Base-by-base conservation (phyloP, 2,888 invertebrate species). In the Teinopalpus imperialis region DNA sequence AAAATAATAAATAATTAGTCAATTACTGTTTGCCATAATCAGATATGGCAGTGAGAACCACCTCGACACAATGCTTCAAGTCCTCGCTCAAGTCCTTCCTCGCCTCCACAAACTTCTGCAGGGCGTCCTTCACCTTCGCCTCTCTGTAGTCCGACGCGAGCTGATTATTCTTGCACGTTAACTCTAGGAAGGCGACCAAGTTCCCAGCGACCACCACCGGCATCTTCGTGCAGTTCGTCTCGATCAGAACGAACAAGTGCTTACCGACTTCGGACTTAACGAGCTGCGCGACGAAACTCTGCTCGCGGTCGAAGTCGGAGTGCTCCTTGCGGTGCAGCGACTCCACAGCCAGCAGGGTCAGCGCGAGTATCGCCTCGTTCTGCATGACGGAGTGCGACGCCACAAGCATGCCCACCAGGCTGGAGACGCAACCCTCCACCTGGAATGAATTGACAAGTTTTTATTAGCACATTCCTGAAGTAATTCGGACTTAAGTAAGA, bases 361-460 rank as follows among this genome's bases (percentile, higher is more conserved):
- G 85, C 21, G 95, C 93, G 57, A 93, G 86, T 43, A 95, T 90
- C 0, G 95, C 94, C 80, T 96, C 95, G 69, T 94, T 94, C 72
- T 95, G 95, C 97, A 97, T 97, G 16, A 97, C 92, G 3, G 94
- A 89, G 81, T 97, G 95, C 62, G 95, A 94, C 1, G 95, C 94
- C 2, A 93, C 91, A 53, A 95, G 86, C 97, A 97, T 97, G 74
- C 92, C 92, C 6, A 95, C 93, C 58, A 97, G 85, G 62, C 94
- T 92, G 42, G 92, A 91, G 20, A 96, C 81, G 48, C 94, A 94
- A 49, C 94, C 94, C 32, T 93, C 91, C 10, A 90, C 90, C 77
- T 90, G 74, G 0, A 91, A 73, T 16, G 8, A 41, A 4, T 10
- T 7, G 9, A 23, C 7, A 23, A 23, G 1, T 3, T 23, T n/a